Evolutionary conservation across 1,140 invertebrate species (phyloP).

Genomic region (Galendromus occidentalis): DNA sequence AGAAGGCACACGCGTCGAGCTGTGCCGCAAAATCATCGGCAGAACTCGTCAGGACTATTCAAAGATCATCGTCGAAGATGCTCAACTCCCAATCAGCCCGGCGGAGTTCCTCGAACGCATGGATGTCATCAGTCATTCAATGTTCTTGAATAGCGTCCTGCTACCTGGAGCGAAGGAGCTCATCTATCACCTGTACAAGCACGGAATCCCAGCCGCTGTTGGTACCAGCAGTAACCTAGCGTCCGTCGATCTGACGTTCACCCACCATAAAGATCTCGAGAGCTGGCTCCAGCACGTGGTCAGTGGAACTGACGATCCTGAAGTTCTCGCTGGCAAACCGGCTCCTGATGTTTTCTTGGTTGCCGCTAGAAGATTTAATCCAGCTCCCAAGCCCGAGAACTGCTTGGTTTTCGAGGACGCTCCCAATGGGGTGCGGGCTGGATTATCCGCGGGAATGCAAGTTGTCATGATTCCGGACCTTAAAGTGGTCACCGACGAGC

Average conservation of each 20-base stretch:
- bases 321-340: slow-evolving; percentile 75
- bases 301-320: slow-evolving; percentile 59
- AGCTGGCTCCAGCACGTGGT: slow-evolving; percentile 58
- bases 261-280: slow-evolving; percentile 47
- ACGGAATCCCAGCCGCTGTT: too few species aligned
- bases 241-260: slow-evolving; percentile 56
- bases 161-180: slow-evolving; percentile 53
- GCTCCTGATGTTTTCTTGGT: slow-evolving; percentile 78
- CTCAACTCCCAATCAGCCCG: too few species aligned
- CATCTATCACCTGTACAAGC: slow-evolving; percentile 51
- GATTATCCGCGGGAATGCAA: slow-evolving; percentile 29
- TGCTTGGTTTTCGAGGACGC: slow-evolving; percentile 40
- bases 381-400: slow-evolving; percentile 20
- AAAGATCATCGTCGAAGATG: too few species aligned
- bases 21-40: slow-evolving; percentile 51
- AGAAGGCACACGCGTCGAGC: too few species aligned
- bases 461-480: slow-evolving; percentile 7
- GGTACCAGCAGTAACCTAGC: slow-evolving; percentile 62
- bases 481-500: background rate
- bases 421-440: slow-evolving; percentile 30
- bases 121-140: too few species aligned
- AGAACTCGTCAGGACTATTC: too few species aligned
- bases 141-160: background rate
- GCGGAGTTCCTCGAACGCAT: too few species aligned
- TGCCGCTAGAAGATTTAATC: background rate